Evolutionary conservation across 2,113 vertebrate species (phyloP).

Genomic region (Ceyx cyanopectus): DNA sequence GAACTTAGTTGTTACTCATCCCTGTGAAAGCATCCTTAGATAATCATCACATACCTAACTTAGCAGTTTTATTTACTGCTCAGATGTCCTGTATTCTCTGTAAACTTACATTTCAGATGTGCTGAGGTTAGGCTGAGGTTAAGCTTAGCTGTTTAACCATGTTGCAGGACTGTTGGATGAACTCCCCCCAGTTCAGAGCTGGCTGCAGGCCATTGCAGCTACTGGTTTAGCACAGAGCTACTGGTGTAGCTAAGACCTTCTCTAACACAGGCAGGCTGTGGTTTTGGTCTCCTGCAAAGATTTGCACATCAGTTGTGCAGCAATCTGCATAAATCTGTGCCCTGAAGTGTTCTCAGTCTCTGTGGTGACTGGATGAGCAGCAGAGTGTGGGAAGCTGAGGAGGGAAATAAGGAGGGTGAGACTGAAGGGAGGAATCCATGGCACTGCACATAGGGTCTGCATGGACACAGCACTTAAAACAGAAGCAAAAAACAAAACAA

Average conservation of each 20-base stretch:
- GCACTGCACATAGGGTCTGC: background rate
- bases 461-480: background rate
- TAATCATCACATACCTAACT: background rate
- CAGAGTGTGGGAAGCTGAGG: background rate
- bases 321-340: background rate
- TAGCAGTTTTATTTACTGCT: background rate
- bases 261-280: background rate
- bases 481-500: background rate
- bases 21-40: background rate
- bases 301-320: fast-evolving
- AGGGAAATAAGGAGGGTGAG: background rate
- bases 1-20: background rate
- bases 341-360: background rate
- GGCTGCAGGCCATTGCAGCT: background rate
- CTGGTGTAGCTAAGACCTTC: background rate
- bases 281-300: background rate
- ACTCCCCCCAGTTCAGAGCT: background rate
- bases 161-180: background rate
- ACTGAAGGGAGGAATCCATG: background rate
- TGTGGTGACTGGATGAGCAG: background rate
- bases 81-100: background rate
- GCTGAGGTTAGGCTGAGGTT: background rate
- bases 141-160: fast-evolving
- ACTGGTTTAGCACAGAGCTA: background rate
- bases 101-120: background rate